These are phyloP conservation scores for Oceanites oceanicus DNA, from an alignment of 2,113 vertebrate species.

Conservation along the genomic window DNA sequence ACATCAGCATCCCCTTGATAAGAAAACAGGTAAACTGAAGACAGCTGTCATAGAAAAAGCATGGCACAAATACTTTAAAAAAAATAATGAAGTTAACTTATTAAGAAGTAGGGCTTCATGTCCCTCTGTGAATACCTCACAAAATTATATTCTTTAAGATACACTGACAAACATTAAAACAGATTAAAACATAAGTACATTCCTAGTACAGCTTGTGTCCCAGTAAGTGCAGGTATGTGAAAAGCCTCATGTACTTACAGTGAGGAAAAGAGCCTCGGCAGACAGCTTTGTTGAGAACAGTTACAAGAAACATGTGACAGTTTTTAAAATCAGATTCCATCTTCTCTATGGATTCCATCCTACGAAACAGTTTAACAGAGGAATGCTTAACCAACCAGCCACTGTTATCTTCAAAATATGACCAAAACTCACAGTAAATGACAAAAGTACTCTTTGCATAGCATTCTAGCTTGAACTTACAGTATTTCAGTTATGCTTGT, in stretches of 20 bases:
- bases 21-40: background rate
- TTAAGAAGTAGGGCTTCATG: background rate
- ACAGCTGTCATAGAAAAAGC: background rate
- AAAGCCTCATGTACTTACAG: constrained; percentile 79
- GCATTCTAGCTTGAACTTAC: background rate
- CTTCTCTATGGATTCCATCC: constrained; percentile 96
- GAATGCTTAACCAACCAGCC: background rate
- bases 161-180: background rate
- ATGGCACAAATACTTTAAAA: background rate
- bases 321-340: constrained; percentile 99
- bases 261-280: constrained; percentile 97
- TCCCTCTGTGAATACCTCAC: background rate
- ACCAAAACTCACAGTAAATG: background rate
- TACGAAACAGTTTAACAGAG: constrained; percentile 63
- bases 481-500: background rate
- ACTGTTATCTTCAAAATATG: background rate
- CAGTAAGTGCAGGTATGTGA: background rate
- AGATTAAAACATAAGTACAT: background rate
- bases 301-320: constrained; percentile 98
- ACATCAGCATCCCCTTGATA: background rate
- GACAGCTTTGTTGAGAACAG: constrained; percentile 95
- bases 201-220: background rate
- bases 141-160: background rate
- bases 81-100: background rate
- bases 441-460: background rate